Evolutionary conservation across 2,888 invertebrate genomes (phyloP).

Genomic region (Caenorhabditis sinica): DNA sequence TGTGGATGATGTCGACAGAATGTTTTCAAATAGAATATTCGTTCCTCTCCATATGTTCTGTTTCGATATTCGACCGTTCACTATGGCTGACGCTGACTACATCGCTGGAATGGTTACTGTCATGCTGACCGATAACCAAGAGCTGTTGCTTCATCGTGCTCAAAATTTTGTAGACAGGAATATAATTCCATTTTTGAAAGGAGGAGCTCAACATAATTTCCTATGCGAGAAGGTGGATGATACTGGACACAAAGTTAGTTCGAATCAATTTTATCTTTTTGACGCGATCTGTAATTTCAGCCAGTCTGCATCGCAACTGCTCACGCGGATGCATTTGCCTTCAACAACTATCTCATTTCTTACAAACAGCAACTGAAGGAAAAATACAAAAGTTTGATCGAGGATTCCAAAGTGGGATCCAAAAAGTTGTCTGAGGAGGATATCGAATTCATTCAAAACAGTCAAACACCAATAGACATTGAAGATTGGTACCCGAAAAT

Average conservation of each 20-base stretch:
- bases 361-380: conserved; percentile 53
- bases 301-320: conserved; percentile 58
- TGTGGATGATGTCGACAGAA: conserved; percentile 70
- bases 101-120: conserved; percentile 41
- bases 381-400: conserved; percentile 35
- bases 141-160: conserved; percentile 29
- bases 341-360: conserved; percentile 33
- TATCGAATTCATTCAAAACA: conserved; percentile 46
- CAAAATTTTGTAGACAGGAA: conserved; percentile 51
- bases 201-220: conserved; percentile 57
- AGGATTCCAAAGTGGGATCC: conserved; percentile 31
- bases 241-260: conserved; percentile 49
- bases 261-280: not conserved
- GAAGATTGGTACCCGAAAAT: conserved; percentile 70
- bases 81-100: conserved; percentile 48
- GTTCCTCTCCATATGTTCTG: conserved; percentile 75
- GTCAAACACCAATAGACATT: conserved; percentile 61
- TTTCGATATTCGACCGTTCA: conserved; percentile 72
- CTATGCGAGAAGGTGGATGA: conserved; percentile 56
- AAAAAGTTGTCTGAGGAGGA: conserved; percentile 41
- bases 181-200: conserved; percentile 47
- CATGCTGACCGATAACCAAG: conserved; percentile 47
- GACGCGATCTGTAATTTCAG: conserved; percentile 27
- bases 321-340: conserved; percentile 34
- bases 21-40: conserved; percentile 69